Percentiles rank a stretch among this genome's conserved stretches.
Conservation (phyloP, 2,113 vertebrate genomes). For the Ammodytes dubius region DNA sequence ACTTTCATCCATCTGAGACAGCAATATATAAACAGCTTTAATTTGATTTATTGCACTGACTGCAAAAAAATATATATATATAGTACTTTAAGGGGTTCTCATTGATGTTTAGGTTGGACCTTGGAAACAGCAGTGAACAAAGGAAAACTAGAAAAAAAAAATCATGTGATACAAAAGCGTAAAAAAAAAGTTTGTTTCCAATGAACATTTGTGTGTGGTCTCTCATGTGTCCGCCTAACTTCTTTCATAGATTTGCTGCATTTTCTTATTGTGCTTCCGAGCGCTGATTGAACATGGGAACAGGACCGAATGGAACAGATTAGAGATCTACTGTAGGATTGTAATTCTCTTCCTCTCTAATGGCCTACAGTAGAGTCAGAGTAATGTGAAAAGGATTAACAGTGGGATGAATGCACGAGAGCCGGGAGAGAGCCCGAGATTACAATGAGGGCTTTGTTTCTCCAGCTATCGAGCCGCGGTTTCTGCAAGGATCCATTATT, state of each 20-base stretch:
- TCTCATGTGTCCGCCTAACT: constrained; percentile 19
- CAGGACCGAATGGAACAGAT: constrained; percentile 55
- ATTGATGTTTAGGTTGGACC: background rate
- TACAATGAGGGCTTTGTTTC: constrained; percentile 82
- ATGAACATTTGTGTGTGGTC: background rate
- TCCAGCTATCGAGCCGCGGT: constrained; percentile 71
- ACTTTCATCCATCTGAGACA: background rate
- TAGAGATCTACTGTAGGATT: constrained; percentile 71
- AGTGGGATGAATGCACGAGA: constrained; percentile 71
- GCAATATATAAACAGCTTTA: background rate
- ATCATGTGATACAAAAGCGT: background rate
- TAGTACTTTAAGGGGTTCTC: background rate
- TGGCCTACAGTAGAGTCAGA: constrained; percentile 72
- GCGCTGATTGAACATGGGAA: constrained; percentile 59
- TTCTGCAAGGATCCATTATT: constrained; percentile 80
- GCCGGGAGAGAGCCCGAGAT: constrained; percentile 61
- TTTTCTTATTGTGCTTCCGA: constrained; percentile 53
- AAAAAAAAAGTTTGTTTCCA: constrained; percentile 26
- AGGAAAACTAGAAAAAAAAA: background rate
- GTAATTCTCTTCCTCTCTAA: constrained; percentile 70
- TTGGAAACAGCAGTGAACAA: background rate
- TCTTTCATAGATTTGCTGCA: background rate
- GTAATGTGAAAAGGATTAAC: constrained; percentile 81
- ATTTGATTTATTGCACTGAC: no score
- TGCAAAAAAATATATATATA: no score